Evolutionary conservation across 1,140 invertebrate genomes (phyloP).

Genomic region (Forficula auricularia): DNA sequence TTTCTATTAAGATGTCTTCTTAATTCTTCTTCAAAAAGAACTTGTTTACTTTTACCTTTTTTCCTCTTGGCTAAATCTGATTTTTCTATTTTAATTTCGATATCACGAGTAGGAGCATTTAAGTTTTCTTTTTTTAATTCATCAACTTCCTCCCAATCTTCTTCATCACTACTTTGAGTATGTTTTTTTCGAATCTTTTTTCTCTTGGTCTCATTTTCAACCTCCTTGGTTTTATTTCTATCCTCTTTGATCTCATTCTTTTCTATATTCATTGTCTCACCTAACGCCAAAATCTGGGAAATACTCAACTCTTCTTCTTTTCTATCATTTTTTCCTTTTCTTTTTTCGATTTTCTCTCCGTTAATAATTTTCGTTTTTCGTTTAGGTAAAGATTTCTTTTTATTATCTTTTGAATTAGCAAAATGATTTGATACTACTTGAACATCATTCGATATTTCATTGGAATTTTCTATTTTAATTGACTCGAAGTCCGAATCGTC

Average conservation of each 20-base stretch:
- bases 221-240: conserved; percentile 25
- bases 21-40: conserved; percentile 51
- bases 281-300: conserved; percentile 26
- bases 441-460: not conserved
- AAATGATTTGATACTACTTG: not conserved
- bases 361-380: conserved; percentile 6
- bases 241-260: conserved; percentile 29
- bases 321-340: not conserved
- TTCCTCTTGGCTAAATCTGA: conserved; percentile 25
- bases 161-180: conserved; percentile 15
- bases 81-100: conserved; percentile 50
- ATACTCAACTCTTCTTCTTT: conserved; percentile 18
- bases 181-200: too few species aligned
- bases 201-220: too few species aligned
- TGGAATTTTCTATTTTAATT: too few species aligned
- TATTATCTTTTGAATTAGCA: too few species aligned
- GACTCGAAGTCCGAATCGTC: conserved; percentile 22
- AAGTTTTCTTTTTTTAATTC: conserved; percentile 27
- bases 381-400: conserved; percentile 19
- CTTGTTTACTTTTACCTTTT: conserved; percentile 42
- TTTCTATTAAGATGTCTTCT: conserved; percentile 55
- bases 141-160: conserved; percentile 27
- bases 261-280: conserved; percentile 20
- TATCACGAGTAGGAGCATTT: conserved; percentile 45
- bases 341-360: conserved; percentile 14